Evolutionary conservation across 2,888 invertebrate genomes (phyloP), one percentile per base, ranked within the genome.

Genomic region (Pinctada fucata): DNA sequence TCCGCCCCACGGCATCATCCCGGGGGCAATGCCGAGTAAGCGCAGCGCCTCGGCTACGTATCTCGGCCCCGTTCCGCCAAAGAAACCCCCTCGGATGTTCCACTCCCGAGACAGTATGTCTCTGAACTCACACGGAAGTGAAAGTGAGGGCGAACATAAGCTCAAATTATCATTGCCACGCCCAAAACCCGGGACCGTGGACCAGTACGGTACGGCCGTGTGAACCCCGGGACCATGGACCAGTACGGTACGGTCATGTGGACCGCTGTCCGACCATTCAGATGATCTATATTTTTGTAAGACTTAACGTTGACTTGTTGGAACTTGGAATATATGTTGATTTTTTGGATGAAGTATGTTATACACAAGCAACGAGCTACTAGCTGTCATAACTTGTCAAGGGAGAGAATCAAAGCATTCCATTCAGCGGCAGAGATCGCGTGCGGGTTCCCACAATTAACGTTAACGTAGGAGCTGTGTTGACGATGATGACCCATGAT

Each of bases 41-140:
- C 51, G 74, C 31, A 89, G 89, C 87, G 87, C 87, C 82, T 90
- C 90, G 47, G 88, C 88, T 6, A 88, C 88, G 52, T 86, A 88
- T 81, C 79, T 90, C 45, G 87, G 88, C 50, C 79, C 83, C 6
- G 72, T 82, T 16, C 86, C 87, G 3, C 89, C 89, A 16, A 87
- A 87, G 78, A 89, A 89, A 72, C 90, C 90, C 10, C 90, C 90
- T 2, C 74, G 90, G 5, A 71, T 85, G 52, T 88, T 88, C 79
- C 84, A 88, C 71, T 87, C 89, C 0, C 78, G 88, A 45, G 89
- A 88, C 77, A 85, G 81, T 67, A 84, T 86, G 83, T 86, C 84
- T 48, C 68, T 86, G 63, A 81, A 82, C 75, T 83, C 82, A 49
- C 84, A 84, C 72, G 77, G 82, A 66, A 84, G 83, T 74, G 75